Evolutionary conservation across 1,140 invertebrate species (phyloP).

Genomic region (Eumeta japonica): DNA sequence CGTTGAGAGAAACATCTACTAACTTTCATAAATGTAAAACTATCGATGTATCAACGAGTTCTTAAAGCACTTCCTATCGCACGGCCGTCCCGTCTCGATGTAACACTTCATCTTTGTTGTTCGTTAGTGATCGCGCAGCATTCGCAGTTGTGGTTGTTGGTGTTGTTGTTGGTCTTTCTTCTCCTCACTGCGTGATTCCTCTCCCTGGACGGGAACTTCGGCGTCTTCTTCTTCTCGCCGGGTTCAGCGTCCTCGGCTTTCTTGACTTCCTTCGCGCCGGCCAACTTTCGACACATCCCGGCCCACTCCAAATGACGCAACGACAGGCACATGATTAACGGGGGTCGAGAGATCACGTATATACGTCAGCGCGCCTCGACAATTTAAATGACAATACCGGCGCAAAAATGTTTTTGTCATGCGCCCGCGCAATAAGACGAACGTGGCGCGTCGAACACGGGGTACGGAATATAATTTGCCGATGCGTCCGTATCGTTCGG

Average conservation of each 20-base stretch:
- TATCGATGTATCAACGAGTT: too few species aligned
- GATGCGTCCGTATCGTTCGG: too few species aligned
- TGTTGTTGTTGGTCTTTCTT: slow-evolving; percentile 33
- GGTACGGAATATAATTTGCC: too few species aligned
- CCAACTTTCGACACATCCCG: slow-evolving; percentile 30
- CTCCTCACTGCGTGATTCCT: slow-evolving; percentile 65
- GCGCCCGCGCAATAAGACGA: slow-evolving; percentile 29
- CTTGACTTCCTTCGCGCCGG: slow-evolving; percentile 22
- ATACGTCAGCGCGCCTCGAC: slow-evolving; percentile 18
- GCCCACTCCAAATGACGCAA: slow-evolving; percentile 43
- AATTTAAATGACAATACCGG: slow-evolving; percentile 27
- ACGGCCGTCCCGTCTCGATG: too few species aligned
- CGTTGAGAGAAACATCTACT: too few species aligned
- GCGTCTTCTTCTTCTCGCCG: slow-evolving; percentile 59
- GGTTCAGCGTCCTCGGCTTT: slow-evolving; percentile 38
- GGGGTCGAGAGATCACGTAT: slow-evolving; percentile 4
- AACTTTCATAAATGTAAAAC: too few species aligned
- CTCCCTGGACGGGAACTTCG: slow-evolving; percentile 67
- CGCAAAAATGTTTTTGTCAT: slow-evolving; percentile 14
- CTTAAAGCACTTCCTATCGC: too few species aligned
- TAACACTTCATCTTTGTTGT: too few species aligned
- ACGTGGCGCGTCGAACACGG: too few species aligned
- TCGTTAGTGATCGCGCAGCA: too few species aligned
- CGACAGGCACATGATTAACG: slow-evolving; percentile 35
- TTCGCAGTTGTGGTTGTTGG: slow-evolving; percentile 38